Base-by-base conservation (phyloP, 1,140 invertebrate species). In the Dinoponera quadriceps region DNA sequence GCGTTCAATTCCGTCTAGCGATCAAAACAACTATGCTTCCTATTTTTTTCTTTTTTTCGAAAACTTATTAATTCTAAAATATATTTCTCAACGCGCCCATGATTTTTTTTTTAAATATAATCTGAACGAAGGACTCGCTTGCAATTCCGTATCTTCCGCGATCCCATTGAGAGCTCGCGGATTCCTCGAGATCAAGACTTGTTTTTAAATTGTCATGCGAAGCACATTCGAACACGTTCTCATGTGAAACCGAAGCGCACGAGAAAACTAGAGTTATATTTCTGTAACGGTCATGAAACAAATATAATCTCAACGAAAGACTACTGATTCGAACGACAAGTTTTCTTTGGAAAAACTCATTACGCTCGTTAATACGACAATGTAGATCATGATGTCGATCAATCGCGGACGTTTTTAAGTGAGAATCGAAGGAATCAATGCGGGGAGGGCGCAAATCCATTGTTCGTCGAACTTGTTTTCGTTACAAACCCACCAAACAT, bases 301-400 rank as follows among this genome's bases (percentile, higher is more conserved):
- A 44, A 33, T 20, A 51, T 63, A 63, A n/a, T 49, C 14, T 51
- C 0, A 55, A 73, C n/a, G 27, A 27, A 73, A 57, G 5, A 57
- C n/a, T 69, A 72, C 48, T n/a, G n/a, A 63, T 49, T 27, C 44
- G 11, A 57, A 73, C 18, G 33, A 73, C 18, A 18, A 38, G 29
- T 63, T 63, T 75, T 74, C 11, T 48, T 62, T 14, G n/a, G 13
- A 63, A 48, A 27, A 7, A 7, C 3, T 44, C 3, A 29, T 60
- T 13, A 2, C n/a, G n/a, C 14, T n/a, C 20, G 14, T n/a, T n/a
- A 51, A 75, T 11, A 75, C 9, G 25, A 54, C 4, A 38, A 20
- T 13, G n/a, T n/a, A 20, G 51, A 29, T 29, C 27, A 38, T 25
- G 2, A 33, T 7, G 7, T 33, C 33, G 38, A 71, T 33, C 38